phyloP scores from a whole-genome alignment of 2,888 invertebrate genomes.

The Melieria crassipennis region DNA sequence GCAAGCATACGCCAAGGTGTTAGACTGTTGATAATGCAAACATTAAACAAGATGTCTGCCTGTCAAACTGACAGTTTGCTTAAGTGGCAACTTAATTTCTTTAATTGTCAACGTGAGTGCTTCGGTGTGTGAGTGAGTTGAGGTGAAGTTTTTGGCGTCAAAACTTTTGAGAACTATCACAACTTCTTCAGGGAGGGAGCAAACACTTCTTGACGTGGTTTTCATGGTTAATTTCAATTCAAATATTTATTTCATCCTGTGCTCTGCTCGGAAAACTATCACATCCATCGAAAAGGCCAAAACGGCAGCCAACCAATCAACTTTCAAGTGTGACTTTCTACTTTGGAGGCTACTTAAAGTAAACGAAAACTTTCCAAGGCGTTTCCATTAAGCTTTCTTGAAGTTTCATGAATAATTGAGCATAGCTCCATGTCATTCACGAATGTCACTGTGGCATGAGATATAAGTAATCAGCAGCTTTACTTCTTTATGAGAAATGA shows the following conservation, averaged over 20 bases:
- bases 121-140: slow-evolving; percentile 16
- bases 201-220: slow-evolving; percentile 25
- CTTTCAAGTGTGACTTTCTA: slow-evolving; percentile 28
- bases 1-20: slow-evolving; percentile 52
- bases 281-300: too few species aligned
- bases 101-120: slow-evolving; percentile 59
- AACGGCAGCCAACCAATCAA: slow-evolving; percentile 14
- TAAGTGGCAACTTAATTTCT: slow-evolving; percentile 65
- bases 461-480: not conserved
- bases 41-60: slow-evolving; percentile 55
- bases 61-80: slow-evolving; percentile 62
- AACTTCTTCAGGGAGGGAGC: too few species aligned
- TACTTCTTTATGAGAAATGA: not conserved
- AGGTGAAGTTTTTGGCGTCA: slow-evolving; percentile 37
- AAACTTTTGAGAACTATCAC: slow-evolving; percentile 38
- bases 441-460: not conserved
- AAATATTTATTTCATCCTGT: slow-evolving; percentile 18
- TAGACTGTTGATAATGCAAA: slow-evolving; percentile 64
- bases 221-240: slow-evolving; percentile 38
- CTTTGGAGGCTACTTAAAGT: not conserved
- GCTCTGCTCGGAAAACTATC: not conserved
- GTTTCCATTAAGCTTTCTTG: slow-evolving; percentile 4
- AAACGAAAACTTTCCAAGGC: slow-evolving; percentile 17
- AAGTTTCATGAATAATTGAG: slow-evolving; percentile 16
- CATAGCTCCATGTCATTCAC: not conserved